Percentiles rank a stretch among this genome's conserved stretches.
Evolutionary conservation across 1,140 invertebrate genomes (phyloP).

Genomic region (Caenorhabditis briggsae): DNA sequence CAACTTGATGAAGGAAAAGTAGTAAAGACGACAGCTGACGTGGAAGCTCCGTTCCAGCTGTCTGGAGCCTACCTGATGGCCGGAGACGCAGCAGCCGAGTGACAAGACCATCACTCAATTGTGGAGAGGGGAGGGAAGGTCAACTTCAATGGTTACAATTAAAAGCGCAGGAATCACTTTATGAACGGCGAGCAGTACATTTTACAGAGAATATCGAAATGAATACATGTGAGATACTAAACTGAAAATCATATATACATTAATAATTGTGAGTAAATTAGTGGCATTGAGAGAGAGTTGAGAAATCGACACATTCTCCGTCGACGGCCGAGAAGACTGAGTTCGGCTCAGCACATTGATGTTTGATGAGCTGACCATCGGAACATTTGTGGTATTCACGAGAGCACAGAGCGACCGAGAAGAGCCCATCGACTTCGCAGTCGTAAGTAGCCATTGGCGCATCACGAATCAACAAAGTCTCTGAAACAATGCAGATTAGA

Average conservation of each 20-base stretch:
- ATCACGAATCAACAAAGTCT: background rate
- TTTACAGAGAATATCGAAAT: slow-evolving; percentile 7
- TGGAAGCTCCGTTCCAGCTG: background rate
- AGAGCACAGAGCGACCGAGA: background rate
- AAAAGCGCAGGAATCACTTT: background rate
- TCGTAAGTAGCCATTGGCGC: background rate
- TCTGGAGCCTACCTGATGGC: slow-evolving; percentile 16
- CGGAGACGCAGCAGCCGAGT: background rate
- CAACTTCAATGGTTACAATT: background rate
- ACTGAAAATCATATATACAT: too few species aligned
- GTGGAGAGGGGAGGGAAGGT: slow-evolving; percentile 3
- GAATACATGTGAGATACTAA: background rate
- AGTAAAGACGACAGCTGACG: slow-evolving; percentile 51
- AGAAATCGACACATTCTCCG: background rate
- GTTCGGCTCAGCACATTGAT: slow-evolving; percentile 4
- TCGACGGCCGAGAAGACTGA: background rate
- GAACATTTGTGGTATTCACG: slow-evolving; percentile 2
- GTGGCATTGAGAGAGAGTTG: background rate
- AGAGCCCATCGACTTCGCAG: background rate
- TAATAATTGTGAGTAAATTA: background rate
- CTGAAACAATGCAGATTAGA: background rate
- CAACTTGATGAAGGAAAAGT: slow-evolving; percentile 37
- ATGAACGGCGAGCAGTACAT: background rate
- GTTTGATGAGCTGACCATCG: background rate
- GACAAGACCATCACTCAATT: background rate